Evolutionary conservation across 2,113 vertebrate genomes (phyloP).

Genomic region (Bagarius yarrelli): DNA sequence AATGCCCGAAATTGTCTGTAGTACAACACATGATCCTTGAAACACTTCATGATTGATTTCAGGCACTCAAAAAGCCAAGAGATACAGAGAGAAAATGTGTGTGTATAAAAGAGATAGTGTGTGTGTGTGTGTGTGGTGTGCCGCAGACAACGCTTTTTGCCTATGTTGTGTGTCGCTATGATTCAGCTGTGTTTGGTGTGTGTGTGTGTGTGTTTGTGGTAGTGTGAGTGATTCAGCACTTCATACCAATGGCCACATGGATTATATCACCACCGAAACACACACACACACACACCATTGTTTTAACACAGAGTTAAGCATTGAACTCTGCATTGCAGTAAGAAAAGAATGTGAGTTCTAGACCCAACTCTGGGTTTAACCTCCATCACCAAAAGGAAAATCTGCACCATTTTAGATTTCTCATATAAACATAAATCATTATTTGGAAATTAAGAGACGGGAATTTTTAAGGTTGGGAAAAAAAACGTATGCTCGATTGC

Average conservation of each 20-base stretch:
- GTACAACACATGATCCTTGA: background rate
- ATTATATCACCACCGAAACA: conserved; percentile 9
- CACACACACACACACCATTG: conserved; percentile 14
- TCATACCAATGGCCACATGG: background rate
- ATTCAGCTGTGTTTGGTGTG: conserved; percentile 55
- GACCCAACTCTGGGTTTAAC: background rate
- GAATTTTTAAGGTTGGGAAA: too few relatives aligned
- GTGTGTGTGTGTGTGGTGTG: background rate
- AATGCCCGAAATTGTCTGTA: background rate
- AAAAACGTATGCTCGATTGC: background rate
- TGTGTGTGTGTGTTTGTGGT: conserved; percentile 26
- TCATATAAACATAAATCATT: background rate
- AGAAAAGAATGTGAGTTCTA: background rate
- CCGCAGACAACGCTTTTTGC: conserved; percentile 11
- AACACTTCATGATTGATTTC: conserved; percentile 13
- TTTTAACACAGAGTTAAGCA: background rate
- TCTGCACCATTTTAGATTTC: background rate
- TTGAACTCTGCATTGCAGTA: background rate
- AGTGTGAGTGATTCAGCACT: conserved; percentile 8
- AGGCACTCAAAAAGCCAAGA: conserved; percentile 4
- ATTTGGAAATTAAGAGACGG: too few relatives aligned
- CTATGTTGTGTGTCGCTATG: conserved; percentile 49
- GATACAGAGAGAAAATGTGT: background rate
- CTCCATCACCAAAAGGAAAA: background rate
- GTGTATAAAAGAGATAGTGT: too few relatives aligned